Evolutionary conservation across 1,140 invertebrate genomes (phyloP).

Genomic region (Sesamia nonagrioides): DNA sequence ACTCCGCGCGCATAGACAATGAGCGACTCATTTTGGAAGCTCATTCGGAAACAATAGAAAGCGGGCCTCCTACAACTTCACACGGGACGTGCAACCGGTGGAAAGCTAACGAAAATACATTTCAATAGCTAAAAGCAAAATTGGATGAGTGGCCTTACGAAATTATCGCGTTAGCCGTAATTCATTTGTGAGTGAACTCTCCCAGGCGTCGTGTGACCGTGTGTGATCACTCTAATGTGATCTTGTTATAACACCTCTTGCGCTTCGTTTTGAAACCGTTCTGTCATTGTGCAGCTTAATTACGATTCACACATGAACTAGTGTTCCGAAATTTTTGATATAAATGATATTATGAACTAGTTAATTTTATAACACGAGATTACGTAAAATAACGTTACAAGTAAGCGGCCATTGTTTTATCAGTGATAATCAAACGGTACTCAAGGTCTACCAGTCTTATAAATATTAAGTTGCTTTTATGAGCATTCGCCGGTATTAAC

Average conservation of each 20-base stretch:
- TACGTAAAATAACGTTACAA: conserved; percentile 50
- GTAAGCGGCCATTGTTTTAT: conserved; percentile 55
- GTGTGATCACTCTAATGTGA: conserved; percentile 78
- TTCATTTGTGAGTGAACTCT: conserved; percentile 77
- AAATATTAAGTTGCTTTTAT: conserved; percentile 63
- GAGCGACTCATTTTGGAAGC: conserved; percentile 65
- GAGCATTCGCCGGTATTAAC: conserved; percentile 58
- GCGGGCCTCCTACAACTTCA: conserved; percentile 64
- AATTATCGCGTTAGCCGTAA: conserved; percentile 81
- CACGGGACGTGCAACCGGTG: conserved; percentile 72
- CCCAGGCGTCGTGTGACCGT: conserved; percentile 72
- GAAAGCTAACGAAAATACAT: conserved; percentile 84
- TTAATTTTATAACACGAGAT: conserved; percentile 44
- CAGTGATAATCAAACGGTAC: conserved; percentile 51
- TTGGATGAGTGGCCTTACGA: conserved; percentile 74
- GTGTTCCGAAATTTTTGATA: conserved; percentile 36
- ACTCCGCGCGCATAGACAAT: conserved; percentile 74
- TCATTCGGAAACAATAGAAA: conserved; percentile 74
- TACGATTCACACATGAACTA: conserved; percentile 58
- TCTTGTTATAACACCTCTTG: conserved; percentile 62
- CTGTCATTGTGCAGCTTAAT: conserved; percentile 60
- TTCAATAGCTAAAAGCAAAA: conserved; percentile 80
- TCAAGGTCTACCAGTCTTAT: conserved; percentile 65
- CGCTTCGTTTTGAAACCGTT: conserved; percentile 37
- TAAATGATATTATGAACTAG: conserved; percentile 23